Base-by-base conservation (phyloP, 2,113 vertebrate species). In the Crotophaga sulcirostris region DNA sequence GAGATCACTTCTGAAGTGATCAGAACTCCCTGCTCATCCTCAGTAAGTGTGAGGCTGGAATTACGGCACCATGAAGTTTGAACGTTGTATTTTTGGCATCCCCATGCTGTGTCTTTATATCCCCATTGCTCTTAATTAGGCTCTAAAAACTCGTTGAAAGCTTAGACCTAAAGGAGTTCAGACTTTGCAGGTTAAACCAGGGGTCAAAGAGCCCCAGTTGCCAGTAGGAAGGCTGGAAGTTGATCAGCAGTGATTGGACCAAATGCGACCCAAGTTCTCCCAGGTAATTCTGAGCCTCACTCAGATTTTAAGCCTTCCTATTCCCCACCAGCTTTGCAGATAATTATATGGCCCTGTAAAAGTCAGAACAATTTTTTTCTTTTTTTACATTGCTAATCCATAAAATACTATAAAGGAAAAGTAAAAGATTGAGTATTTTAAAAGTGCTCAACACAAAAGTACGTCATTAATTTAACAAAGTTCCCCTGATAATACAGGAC, bases 161-260 rank as follows among this genome's bases (percentile, higher is more conserved):
- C n/a, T 89, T 19, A 74, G 21, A 33, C 51, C 16, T 51, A 63
- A 82, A 56, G n/a, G 6, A 78, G 67, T 78, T n/a, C 33, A 66
- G 14, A 13, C 11, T 77, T 89, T n/a, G 42, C 85, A 82, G 60
- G 19, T 20, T 29, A 62, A 84, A 70, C 31, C 0, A 0, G 6
- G 19, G 42, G 70, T 85, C 47, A 90, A 94, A 93, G 34, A 90
- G 55, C 84, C 66, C 45, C 74, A n/a, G 15, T 6, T 67, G 28
- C 38, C 66, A 63, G 45, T 28, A 59, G 51, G 73, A 84, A 81
- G 69, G 34, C 38, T 82, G 23, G 52, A 95, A 62, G 31, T 11
- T 40, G 55, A 87, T 13, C 60, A 84, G 15, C 40, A 69, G 36
- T 31, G 29, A 55, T 38, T 11, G 34, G 11, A 87, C 55, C 2